Evolutionary conservation across 2,797 vertebrate species (phyloP).

Genomic region (Sebastes trivittatus): DNA sequence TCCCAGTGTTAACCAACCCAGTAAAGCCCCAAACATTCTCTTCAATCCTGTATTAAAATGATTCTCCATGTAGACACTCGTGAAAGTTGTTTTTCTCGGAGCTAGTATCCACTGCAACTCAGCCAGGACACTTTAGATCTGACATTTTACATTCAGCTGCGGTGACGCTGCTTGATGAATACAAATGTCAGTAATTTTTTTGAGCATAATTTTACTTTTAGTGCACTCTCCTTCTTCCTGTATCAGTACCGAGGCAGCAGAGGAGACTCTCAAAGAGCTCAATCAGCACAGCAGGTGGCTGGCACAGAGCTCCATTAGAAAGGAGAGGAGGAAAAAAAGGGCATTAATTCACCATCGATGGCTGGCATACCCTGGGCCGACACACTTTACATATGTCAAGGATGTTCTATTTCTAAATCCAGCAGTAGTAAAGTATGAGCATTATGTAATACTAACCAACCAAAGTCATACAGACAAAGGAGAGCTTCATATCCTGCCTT

Average conservation of each 20-base stretch:
- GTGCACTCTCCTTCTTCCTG: neutral
- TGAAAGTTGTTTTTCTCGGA: neutral
- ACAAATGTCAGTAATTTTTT: neutral
- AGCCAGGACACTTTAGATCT: neutral
- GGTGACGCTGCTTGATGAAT: neutral
- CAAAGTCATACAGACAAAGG: neutral
- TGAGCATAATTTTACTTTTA: neutral
- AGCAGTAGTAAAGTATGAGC: neutral
- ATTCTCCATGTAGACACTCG: neutral
- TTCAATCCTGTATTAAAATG: neutral
- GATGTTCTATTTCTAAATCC: neutral
- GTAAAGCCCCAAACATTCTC: neutral
- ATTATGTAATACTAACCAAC: neutral
- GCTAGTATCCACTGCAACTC: neutral
- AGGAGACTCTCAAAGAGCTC: neutral
- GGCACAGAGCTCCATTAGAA: neutral
- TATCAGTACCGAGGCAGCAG: neutral
- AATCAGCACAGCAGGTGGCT: neutral
- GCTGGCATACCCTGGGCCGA: too few relatives aligned
- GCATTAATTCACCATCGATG: neutral
- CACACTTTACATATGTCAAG: neutral
- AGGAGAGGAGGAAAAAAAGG: neutral
- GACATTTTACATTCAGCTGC: neutral
- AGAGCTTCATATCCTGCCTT: neutral
- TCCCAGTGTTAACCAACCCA: neutral